Conservation (phyloP, 2,888 invertebrate genomes). For the Aphidoletes aphidimyza region DNA sequence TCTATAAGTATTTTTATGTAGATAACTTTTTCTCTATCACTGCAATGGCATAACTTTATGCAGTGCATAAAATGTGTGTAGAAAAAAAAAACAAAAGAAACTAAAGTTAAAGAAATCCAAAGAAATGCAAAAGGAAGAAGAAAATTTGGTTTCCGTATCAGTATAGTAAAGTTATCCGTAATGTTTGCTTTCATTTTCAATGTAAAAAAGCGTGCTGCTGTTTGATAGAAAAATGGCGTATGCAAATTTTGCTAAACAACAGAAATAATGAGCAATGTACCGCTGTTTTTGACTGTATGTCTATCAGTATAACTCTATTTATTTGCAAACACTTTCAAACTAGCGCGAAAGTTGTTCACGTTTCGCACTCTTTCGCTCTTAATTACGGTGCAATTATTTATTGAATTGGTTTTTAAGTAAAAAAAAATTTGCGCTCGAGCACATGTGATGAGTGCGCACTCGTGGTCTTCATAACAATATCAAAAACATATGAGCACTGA, state of each 20-base stretch:
- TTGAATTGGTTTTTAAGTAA: not conserved
- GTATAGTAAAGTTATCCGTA: not conserved
- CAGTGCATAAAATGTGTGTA: too few species aligned
- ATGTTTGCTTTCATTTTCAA: constrained; percentile 7
- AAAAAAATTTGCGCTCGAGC: not conserved
- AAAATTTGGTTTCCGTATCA: not conserved
- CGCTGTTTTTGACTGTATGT: too few species aligned
- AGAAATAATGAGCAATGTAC: too few species aligned
- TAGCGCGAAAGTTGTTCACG: constrained; percentile 45
- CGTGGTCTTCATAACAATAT: not conserved
- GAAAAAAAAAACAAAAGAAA: too few species aligned
- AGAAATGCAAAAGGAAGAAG: too few species aligned
- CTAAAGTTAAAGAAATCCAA: too few species aligned
- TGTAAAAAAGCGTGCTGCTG: not conserved
- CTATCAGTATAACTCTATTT: not conserved
- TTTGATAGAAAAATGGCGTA: not conserved
- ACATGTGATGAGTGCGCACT: not conserved
- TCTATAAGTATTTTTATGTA: too few species aligned
- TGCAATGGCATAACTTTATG: too few species aligned
- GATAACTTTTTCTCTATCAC: too few species aligned
- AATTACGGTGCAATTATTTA: constrained; percentile 3
- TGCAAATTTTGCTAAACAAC: not conserved
- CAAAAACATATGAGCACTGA: not conserved
- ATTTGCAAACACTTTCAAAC: not conserved
- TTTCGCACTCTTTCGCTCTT: constrained; percentile 33